Evolutionary conservation across 2,888 invertebrate species (phyloP).

Genomic region (Melanchra persicariae): DNA sequence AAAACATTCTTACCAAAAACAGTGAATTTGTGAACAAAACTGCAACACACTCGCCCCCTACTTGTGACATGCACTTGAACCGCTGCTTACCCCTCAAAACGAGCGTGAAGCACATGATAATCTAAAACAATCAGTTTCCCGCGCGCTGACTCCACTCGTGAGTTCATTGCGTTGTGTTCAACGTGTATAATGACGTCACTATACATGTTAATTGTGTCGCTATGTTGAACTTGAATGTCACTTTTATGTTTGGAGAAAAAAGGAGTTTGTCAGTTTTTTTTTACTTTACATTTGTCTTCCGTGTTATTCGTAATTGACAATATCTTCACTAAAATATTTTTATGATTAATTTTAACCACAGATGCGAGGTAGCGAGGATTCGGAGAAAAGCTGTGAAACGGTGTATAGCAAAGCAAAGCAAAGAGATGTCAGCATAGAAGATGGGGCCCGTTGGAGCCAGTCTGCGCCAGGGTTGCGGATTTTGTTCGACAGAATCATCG

Average conservation of each 20-base stretch:
- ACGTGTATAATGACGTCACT: conserved; percentile 30
- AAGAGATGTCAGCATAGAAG: too few relatives aligned
- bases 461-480: too few relatives aligned
- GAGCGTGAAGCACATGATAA: conserved; percentile 52
- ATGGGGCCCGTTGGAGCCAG: too few relatives aligned
- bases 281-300: too few relatives aligned
- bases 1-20: neutral
- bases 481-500: too few relatives aligned
- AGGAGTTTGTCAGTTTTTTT: neutral
- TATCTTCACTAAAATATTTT: too few relatives aligned
- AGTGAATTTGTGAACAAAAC: conserved; percentile 26
- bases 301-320: too few relatives aligned
- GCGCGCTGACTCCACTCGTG: conserved; percentile 62
- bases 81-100: conserved; percentile 38
- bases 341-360: too few relatives aligned
- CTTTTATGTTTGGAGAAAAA: neutral
- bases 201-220: neutral
- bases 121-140: conserved; percentile 56
- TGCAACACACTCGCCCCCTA: conserved; percentile 20
- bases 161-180: conserved; percentile 48
- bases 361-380: too few relatives aligned
- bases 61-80: conserved; percentile 26
- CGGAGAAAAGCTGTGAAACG: too few relatives aligned
- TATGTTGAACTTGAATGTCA: neutral
- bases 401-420: too few relatives aligned